Evolutionary conservation across 1,140 invertebrate genomes (phyloP).

Genomic region (Ditylenchus dipsaci): DNA sequence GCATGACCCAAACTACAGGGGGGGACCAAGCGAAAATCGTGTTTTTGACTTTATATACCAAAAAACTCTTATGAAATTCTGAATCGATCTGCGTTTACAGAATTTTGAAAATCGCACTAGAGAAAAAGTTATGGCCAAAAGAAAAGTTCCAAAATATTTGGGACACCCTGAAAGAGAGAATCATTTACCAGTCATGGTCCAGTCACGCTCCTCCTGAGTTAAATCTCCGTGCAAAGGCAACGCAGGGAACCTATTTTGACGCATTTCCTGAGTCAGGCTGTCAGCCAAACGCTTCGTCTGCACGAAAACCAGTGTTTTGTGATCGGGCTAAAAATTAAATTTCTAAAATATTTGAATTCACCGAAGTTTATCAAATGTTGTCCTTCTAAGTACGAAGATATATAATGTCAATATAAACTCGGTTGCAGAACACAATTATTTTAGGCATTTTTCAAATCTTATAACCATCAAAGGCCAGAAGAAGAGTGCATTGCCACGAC

Average conservation of each 20-base stretch:
- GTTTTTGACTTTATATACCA: too few species aligned
- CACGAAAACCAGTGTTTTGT: slow-evolving; percentile 76
- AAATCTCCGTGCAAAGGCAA: slow-evolving; percentile 64
- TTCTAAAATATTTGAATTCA: background rate
- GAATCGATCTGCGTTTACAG: too few species aligned
- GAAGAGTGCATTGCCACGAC: slow-evolving; percentile 1
- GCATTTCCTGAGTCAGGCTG: slow-evolving; percentile 86
- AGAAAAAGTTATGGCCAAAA: too few species aligned
- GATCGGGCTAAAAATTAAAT: slow-evolving; percentile 27
- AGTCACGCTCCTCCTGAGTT: slow-evolving; percentile 63
- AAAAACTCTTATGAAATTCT: too few species aligned
- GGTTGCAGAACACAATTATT: background rate
- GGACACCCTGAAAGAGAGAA: background rate
- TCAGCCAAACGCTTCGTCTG: slow-evolving; percentile 94
- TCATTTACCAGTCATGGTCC: slow-evolving; percentile 58
- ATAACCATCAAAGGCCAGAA: slow-evolving; percentile 60
- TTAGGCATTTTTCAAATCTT: slow-evolving; percentile 45
- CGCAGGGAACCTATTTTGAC: slow-evolving; percentile 72
- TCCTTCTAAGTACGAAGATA: background rate
- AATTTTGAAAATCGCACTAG: too few species aligned
- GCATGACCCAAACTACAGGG: too few species aligned
- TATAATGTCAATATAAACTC: background rate
- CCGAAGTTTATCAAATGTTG: background rate
- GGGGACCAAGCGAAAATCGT: too few species aligned
- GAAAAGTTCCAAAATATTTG: background rate